Conservation (phyloP, 2,113 vertebrate genomes). For the Bettongia penicillata region DNA sequence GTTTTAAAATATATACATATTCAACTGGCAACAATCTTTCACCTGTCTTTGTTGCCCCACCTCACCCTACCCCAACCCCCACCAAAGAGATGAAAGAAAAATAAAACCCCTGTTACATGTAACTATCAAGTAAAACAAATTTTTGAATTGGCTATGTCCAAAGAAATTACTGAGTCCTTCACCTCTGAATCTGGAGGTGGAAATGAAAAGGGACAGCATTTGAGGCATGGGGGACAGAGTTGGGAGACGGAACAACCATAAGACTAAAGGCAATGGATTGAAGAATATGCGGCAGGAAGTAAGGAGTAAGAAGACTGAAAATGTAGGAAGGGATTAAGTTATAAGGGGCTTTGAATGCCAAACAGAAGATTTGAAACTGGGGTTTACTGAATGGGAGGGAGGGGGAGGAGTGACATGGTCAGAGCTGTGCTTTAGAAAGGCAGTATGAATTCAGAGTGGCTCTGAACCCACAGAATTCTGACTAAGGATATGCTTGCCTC, state of each 20-base stretch:
- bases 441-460: neutral
- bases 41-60: neutral
- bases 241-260: neutral
- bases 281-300: neutral
- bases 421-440: neutral
- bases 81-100: neutral
- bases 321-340: neutral
- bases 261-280: neutral
- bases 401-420: neutral
- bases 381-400: neutral
- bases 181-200: neutral
- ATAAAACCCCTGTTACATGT: neutral
- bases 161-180: neutral
- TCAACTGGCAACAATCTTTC: neutral
- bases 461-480: neutral
- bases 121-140: neutral
- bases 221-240: neutral
- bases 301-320: neutral
- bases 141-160: neutral
- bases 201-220: neutral
- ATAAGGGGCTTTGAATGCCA: neutral
- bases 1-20: neutral
- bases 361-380: neutral
- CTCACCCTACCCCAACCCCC: too few species aligned
- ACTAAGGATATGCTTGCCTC: neutral